phyloP scores from a whole-genome alignment of 2,113 vertebrate genomes.

The Chlorocebus sabaeus region DNA sequence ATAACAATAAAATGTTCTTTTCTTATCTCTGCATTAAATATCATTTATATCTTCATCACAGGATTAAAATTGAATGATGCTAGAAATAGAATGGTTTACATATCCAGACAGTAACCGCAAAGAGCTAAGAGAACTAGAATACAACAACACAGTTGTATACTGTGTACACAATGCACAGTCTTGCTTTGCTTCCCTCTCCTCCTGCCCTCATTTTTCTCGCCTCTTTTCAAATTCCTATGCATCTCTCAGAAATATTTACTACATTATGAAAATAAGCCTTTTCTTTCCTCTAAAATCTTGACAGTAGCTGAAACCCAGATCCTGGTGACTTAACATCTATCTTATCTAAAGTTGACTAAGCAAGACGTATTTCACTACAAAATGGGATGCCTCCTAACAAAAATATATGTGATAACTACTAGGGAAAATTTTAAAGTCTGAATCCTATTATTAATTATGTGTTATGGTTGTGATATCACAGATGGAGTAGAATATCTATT shows the following conservation, averaged over 20 bases:
- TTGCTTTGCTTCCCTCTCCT: not conserved
- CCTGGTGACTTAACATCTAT: not conserved
- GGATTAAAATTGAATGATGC: not conserved
- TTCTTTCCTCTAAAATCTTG: not conserved
- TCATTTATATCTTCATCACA: not conserved
- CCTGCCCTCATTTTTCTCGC: not conserved
- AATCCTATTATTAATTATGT: not conserved
- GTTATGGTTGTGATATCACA: not conserved
- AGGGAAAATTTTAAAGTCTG: not conserved
- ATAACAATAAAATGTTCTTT: not conserved
- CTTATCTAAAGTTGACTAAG: not conserved
- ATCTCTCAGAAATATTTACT: not conserved
- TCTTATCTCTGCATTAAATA: not conserved
- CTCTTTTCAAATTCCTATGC: not conserved
- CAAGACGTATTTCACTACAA: not conserved
- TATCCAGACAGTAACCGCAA: not conserved
- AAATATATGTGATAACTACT: not conserved
- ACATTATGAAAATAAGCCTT: not conserved
- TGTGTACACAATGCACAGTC: not conserved
- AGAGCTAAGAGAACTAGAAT: not conserved
- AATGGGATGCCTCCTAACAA: not conserved
- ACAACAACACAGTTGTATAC: not conserved
- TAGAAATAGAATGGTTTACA: not conserved
- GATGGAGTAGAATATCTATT: not conserved
- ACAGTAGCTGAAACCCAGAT: not conserved